Percentiles rank a stretch among this genome's conserved stretches.
phyloP scores from a whole-genome alignment of 2,888 invertebrate genomes.

The Caenorhabditis angaria region DNA sequence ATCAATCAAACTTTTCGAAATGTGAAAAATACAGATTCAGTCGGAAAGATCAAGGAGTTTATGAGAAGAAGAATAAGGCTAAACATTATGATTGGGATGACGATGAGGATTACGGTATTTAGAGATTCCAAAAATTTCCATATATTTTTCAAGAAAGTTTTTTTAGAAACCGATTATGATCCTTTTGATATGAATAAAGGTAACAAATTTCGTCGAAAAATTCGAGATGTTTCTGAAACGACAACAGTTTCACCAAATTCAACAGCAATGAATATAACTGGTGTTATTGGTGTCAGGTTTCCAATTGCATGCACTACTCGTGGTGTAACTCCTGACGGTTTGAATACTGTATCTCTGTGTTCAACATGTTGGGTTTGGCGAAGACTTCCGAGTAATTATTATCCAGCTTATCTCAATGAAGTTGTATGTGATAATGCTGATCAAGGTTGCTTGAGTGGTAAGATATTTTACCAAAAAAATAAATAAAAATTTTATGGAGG shows the following conservation, averaged over 20 bases:
- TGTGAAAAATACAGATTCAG: slow-evolving; percentile 52
- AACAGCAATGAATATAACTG: too few relatives aligned
- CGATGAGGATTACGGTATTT: slow-evolving; percentile 4
- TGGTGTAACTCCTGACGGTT: slow-evolving; percentile 37
- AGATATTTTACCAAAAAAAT: neutral
- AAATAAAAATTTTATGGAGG: slow-evolving; percentile 43
- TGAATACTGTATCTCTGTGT: slow-evolving; percentile 41
- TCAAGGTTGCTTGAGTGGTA: slow-evolving; percentile 39
- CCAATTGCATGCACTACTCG: slow-evolving; percentile 42
- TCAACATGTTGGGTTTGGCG: slow-evolving; percentile 49
- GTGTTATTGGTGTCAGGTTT: slow-evolving; percentile 37
- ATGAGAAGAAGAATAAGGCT: slow-evolving; percentile 42
- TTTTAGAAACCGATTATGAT: too few relatives aligned
- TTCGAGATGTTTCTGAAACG: too few relatives aligned
- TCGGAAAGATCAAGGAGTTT: slow-evolving; percentile 48
- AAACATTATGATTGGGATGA: slow-evolving; percentile 41
- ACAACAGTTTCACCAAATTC: too few relatives aligned
- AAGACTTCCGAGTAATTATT: slow-evolving; percentile 44
- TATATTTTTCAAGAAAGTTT: too few relatives aligned
- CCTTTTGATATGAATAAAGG: too few relatives aligned
- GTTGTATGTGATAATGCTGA: slow-evolving; percentile 45
- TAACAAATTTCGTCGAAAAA: too few relatives aligned
- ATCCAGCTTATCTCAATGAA: slow-evolving; percentile 46
- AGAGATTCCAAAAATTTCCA: neutral
- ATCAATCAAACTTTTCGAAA: slow-evolving; percentile 38